phyloP scores from a whole-genome alignment of 2,888 invertebrate genomes.

The Amblyteles armatorius region DNA sequence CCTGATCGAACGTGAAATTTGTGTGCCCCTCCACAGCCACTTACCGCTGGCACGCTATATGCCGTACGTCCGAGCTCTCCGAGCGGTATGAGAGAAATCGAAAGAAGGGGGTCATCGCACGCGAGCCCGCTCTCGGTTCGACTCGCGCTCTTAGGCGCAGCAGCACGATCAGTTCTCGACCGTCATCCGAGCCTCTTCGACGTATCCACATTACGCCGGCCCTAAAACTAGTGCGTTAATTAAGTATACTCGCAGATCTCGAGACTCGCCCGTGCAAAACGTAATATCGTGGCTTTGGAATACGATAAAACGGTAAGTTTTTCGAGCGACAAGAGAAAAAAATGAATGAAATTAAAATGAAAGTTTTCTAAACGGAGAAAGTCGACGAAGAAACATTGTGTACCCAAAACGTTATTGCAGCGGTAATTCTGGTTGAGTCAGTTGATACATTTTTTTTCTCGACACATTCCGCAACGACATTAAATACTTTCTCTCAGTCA shows the following conservation, averaged over 20 bases:
- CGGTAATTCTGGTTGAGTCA: background rate
- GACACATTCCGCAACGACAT: background rate
- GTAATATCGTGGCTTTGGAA: background rate
- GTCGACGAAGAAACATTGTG: constrained; percentile 38
- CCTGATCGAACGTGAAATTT: constrained; percentile 42
- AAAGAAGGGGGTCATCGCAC: constrained; percentile 70
- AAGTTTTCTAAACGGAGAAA: constrained; percentile 63
- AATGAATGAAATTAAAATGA: constrained; percentile 45
- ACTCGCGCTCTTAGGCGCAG: constrained; percentile 44
- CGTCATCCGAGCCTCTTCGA: constrained; percentile 58
- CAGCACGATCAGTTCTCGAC: constrained; percentile 59
- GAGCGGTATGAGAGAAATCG: constrained; percentile 54
- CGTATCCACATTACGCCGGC: background rate
- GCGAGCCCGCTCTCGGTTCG: constrained; percentile 55
- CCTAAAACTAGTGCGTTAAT: background rate
- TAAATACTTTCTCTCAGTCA: background rate
- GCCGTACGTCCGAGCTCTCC: background rate
- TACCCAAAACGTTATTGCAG: constrained; percentile 8
- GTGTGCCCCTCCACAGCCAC: constrained; percentile 48
- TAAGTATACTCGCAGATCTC: background rate
- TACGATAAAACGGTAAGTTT: constrained; percentile 9
- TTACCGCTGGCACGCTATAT: background rate
- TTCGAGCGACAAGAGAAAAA: background rate
- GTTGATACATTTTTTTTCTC: background rate
- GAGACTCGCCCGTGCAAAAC: background rate